Evolutionary conservation across 2,888 invertebrate genomes (phyloP).

Genomic region (Hanleya hanleyi): DNA sequence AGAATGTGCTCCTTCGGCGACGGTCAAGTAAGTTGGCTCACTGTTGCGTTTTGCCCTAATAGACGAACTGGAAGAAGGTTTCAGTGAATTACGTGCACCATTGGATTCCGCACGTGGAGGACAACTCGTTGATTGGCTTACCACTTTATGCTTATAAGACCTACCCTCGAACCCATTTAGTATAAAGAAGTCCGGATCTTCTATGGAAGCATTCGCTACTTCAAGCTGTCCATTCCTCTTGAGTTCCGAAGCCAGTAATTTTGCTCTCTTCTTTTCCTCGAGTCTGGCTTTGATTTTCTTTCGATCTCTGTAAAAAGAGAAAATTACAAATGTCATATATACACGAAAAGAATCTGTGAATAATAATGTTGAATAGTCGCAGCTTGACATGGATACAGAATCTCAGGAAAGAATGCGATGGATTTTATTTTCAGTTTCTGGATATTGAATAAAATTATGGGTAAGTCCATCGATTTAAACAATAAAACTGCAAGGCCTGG

Average conservation of each 20-base stretch:
- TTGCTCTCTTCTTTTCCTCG: constrained; percentile 30
- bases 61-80: too few species aligned
- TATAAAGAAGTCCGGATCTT: not conserved
- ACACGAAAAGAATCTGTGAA: too few species aligned
- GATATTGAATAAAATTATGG: too few species aligned
- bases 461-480: too few species aligned
- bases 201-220: not conserved
- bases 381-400: too few species aligned
- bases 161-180: not conserved
- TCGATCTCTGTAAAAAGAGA: constrained; percentile 40
- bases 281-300: constrained; percentile 39
- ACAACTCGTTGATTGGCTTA: not conserved
- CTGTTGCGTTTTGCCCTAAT: not conserved
- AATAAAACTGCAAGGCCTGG: too few species aligned
- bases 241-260: not conserved
- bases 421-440: too few species aligned
- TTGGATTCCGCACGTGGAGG: not conserved
- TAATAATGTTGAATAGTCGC: too few species aligned
- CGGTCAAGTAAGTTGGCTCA: not conserved
- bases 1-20: too few species aligned
- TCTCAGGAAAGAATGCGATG: too few species aligned
- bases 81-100: not conserved
- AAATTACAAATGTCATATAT: not conserved
- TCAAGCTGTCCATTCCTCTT: not conserved
- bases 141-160: not conserved